Percentiles rank a stretch among this genome's conserved stretches.
phyloP scores from a whole-genome alignment of 2,113 vertebrate genomes.

The Dascyllus trimaculatus region DNA sequence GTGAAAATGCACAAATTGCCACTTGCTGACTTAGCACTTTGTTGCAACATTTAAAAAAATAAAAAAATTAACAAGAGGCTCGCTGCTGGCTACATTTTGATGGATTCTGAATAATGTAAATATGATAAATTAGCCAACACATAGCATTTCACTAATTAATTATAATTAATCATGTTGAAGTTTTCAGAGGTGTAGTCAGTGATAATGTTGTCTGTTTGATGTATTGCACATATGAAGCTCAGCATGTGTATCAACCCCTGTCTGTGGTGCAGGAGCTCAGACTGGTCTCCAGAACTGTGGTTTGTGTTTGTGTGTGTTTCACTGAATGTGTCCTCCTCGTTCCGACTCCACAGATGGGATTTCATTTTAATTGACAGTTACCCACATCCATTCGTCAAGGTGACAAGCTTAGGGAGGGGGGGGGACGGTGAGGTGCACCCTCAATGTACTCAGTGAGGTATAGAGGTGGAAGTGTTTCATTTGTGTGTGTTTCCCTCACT shows the following conservation, averaged over 20 bases:
- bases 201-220: conserved; percentile 83
- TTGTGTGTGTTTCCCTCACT: conserved; percentile 43
- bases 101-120: conserved; percentile 83
- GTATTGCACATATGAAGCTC: conserved; percentile 75
- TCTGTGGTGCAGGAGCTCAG: conserved; percentile 63
- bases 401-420: conserved; percentile 61
- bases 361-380: conserved; percentile 86
- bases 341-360: conserved; percentile 77
- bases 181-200: conserved; percentile 77
- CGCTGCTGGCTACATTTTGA: conserved; percentile 74
- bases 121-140: conserved; percentile 81
- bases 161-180: conserved; percentile 83
- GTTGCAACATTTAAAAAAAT: conserved; percentile 26
- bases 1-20: conserved; percentile 64
- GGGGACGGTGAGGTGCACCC: conserved; percentile 54
- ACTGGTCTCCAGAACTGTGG: conserved; percentile 42
- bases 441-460: conserved; percentile 25
- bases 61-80: conserved; percentile 21
- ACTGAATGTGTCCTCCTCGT: conserved; percentile 67
- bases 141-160: conserved; percentile 83
- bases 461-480: conserved; percentile 57
- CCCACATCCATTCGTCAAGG: conserved; percentile 79
- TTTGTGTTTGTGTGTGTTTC: conserved; percentile 46
- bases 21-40: conserved; percentile 74
- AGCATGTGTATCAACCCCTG: conserved; percentile 69